These are phyloP conservation scores for Tachystola acroxantha DNA, from an alignment of 2,888 invertebrate genomes.

Conservation along the genomic window DNA sequence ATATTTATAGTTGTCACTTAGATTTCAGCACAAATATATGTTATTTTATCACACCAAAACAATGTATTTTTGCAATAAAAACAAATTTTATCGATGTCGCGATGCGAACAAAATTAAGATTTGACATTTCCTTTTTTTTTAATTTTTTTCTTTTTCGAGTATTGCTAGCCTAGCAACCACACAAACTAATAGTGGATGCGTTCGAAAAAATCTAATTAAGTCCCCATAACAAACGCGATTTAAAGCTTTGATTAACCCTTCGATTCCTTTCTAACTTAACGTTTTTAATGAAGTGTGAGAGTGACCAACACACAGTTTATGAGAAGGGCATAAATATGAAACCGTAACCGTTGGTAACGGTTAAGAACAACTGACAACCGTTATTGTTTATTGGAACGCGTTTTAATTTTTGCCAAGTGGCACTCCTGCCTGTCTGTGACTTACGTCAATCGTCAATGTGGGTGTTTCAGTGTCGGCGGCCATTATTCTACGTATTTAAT, in stretches of 20 bases:
- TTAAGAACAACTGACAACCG: not conserved
- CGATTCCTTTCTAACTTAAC: too few relatives aligned
- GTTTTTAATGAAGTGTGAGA: too few relatives aligned
- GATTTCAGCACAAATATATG: not conserved
- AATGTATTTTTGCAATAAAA: slow-evolving; percentile 1
- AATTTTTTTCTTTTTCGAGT: too few relatives aligned
- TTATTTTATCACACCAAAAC: slow-evolving; percentile 2
- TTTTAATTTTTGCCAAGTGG: slow-evolving; percentile 70
- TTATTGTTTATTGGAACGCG: slow-evolving; percentile 40
- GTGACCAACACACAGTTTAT: too few relatives aligned
- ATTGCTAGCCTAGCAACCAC: too few relatives aligned
- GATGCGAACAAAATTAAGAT: not conserved
- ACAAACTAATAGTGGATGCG: too few relatives aligned
- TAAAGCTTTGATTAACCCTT: too few relatives aligned
- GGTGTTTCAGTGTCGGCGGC: slow-evolving; percentile 73
- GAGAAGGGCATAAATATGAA: too few relatives aligned
- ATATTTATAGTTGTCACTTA: not conserved
- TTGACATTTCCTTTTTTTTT: not conserved
- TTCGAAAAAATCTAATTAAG: too few relatives aligned
- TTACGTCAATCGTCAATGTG: slow-evolving; percentile 77
- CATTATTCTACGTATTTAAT: slow-evolving; percentile 75
- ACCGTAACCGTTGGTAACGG: too few relatives aligned
- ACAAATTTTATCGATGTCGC: not conserved
- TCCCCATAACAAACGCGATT: too few relatives aligned
- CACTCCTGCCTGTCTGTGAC: slow-evolving; percentile 72